Evolutionary conservation across 2,888 invertebrate species (phyloP).

Genomic region (Lapara coniferarum): DNA sequence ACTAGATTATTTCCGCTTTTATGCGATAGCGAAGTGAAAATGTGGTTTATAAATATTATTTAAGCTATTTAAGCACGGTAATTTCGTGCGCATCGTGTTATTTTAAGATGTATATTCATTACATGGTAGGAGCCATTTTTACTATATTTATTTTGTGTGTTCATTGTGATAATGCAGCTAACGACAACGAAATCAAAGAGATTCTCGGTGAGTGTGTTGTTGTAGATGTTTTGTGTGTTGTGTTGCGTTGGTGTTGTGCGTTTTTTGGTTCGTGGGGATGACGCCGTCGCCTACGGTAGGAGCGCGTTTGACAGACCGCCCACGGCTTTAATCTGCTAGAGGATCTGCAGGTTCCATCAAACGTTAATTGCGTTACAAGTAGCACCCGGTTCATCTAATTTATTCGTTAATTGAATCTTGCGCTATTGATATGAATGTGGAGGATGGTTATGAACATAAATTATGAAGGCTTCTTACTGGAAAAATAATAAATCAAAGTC

Average conservation of each 20-base stretch:
- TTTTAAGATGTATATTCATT: conserved; percentile 77
- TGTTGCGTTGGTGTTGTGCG: conserved; percentile 14
- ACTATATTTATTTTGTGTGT: conserved; percentile 82
- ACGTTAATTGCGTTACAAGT: conserved; percentile 32
- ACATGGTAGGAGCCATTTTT: conserved; percentile 82
- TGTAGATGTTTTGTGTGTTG: conserved; percentile 28
- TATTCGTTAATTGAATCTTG: background rate
- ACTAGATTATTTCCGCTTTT: conserved; percentile 64
- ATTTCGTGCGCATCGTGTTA: conserved; percentile 63
- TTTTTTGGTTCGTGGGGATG: conserved; percentile 18
- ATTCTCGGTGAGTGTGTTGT: conserved; percentile 71
- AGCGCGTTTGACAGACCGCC: conserved; percentile 44
- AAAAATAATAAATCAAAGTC: background rate
- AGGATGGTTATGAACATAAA: background rate
- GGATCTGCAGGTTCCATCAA: conserved; percentile 15
- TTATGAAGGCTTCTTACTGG: background rate
- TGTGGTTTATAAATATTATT: conserved; percentile 72
- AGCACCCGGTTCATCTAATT: conserved; percentile 12
- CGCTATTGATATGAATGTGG: background rate
- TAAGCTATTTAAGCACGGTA: conserved; percentile 66
- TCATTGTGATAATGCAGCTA: conserved; percentile 80
- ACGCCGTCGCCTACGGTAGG: conserved; percentile 30
- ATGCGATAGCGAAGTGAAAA: conserved; percentile 68
- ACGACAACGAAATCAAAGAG: conserved; percentile 79
- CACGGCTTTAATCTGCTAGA: conserved; percentile 38